Conservation (phyloP, 1,140 invertebrate genomes). For the Tachypleus tridentatus region DNA sequence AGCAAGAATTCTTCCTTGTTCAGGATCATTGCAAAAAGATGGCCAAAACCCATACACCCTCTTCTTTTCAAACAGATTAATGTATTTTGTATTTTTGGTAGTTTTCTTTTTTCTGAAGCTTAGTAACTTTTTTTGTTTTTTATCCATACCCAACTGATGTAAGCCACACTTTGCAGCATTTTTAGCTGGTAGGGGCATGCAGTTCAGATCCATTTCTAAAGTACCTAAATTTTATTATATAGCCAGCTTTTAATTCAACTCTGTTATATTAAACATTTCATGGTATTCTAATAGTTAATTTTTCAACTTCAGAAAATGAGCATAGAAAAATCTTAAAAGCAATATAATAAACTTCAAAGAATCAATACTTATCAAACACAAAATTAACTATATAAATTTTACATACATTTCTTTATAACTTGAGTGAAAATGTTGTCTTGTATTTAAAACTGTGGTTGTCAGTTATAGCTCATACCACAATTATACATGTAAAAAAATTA, state of each 20-base stretch:
- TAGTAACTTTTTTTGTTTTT: conserved; percentile 38
- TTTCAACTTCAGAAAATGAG: not conserved
- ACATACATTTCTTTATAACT: too few relatives aligned
- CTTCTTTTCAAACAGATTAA: conserved; percentile 82
- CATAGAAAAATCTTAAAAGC: too few relatives aligned
- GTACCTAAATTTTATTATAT: not conserved
- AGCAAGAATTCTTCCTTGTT: conserved; percentile 73
- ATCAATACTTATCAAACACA: too few relatives aligned
- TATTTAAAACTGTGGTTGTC: too few relatives aligned
- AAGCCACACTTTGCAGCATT: conserved; percentile 65
- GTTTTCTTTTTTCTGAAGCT: conserved; percentile 55
- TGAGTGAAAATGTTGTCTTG: too few relatives aligned
- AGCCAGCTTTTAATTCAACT: not conserved
- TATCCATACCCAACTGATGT: conserved; percentile 53
- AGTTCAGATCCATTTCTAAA: conserved; percentile 60
- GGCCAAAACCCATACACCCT: conserved; percentile 85
- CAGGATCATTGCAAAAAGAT: conserved; percentile 71
- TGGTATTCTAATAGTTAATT: not conserved
- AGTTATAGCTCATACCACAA: too few relatives aligned
- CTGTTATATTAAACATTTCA: not conserved
- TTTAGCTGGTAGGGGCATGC: conserved; percentile 66
- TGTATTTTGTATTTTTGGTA: conserved; percentile 20
- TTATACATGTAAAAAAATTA: too few relatives aligned
- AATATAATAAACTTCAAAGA: too few relatives aligned
- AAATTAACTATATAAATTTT: too few relatives aligned